These are phyloP conservation scores for Drosophila pegasa DNA, from an alignment of 2,888 invertebrate genomes.

Conservation along the genomic window DNA sequence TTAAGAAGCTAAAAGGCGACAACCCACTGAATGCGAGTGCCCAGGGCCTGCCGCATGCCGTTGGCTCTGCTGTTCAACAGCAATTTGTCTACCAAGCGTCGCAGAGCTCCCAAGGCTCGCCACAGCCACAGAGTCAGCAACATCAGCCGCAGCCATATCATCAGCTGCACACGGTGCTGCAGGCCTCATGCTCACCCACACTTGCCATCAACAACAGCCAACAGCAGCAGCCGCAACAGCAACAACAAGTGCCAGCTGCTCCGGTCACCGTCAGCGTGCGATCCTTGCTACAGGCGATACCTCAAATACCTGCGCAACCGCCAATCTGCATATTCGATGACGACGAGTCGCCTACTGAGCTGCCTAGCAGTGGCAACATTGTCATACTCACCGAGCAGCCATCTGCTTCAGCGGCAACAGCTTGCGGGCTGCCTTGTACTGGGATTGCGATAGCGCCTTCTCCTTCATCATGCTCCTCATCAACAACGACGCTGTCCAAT, in stretches of 20 bases:
- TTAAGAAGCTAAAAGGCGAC: constrained; percentile 84
- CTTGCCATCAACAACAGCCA: constrained; percentile 46
- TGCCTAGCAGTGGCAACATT: constrained; percentile 66
- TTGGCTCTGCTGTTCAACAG: constrained; percentile 64
- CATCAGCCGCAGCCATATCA: constrained; percentile 69
- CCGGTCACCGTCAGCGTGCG: constrained; percentile 71
- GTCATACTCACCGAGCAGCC: constrained; percentile 73
- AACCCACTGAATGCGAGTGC: constrained; percentile 65
- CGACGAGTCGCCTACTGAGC: constrained; percentile 83
- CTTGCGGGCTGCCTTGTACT: constrained; percentile 52
- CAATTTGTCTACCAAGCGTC: constrained; percentile 56
- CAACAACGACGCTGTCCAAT: constrained; percentile 82
- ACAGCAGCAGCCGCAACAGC: constrained; percentile 24
- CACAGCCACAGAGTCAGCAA: constrained; percentile 51
- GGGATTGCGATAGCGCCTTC: constrained; percentile 68
- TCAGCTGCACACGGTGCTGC: constrained; percentile 71
- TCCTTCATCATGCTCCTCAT: constrained; percentile 74
- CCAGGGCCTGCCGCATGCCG: constrained; percentile 60
- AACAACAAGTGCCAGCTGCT: constrained; percentile 34
- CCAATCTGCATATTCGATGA: constrained; percentile 84
- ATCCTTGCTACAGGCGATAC: constrained; percentile 83
- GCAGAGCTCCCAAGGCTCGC: constrained; percentile 50
- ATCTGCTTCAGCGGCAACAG: constrained; percentile 28
- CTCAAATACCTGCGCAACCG: constrained; percentile 84
- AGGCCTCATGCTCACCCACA: constrained; percentile 57